Conservation (phyloP, 2,888 invertebrate species). For the Allophyes oxyacanthae region DNA sequence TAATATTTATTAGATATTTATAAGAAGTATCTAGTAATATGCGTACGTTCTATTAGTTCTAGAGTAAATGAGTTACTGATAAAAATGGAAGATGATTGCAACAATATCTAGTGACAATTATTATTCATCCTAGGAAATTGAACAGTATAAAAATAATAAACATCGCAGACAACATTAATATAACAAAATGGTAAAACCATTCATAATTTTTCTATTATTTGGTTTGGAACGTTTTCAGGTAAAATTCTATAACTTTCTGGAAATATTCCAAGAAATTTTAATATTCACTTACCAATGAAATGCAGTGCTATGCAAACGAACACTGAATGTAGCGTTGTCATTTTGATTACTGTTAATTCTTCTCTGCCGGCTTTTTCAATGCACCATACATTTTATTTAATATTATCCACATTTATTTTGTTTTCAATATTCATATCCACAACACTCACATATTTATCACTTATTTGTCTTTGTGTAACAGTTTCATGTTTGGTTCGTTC, state of each 20-base stretch:
- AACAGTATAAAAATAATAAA: too few species aligned
- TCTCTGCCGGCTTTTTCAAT: slow-evolving; percentile 52
- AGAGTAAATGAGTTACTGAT: too few species aligned
- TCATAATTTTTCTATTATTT: slow-evolving; percentile 17
- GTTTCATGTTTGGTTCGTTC: slow-evolving; percentile 41
- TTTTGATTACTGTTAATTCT: slow-evolving; percentile 69
- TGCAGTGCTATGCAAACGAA: slow-evolving; percentile 73
- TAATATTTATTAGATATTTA: too few species aligned
- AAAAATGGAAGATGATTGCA: too few species aligned
- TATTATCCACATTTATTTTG: slow-evolving; percentile 43
- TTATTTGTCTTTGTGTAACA: slow-evolving; percentile 33
- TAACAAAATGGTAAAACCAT: neutral
- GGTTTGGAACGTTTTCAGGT: slow-evolving; percentile 31
- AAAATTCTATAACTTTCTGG: slow-evolving; percentile 37
- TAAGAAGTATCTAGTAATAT: too few species aligned
- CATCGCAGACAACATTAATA: too few species aligned
- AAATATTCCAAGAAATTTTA: slow-evolving; percentile 35
- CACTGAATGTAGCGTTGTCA: slow-evolving; percentile 71
- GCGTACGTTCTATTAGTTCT: too few species aligned
- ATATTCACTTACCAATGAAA: slow-evolving; percentile 69
- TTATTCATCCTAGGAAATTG: too few species aligned
- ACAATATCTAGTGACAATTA: too few species aligned
- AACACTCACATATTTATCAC: slow-evolving; percentile 45
- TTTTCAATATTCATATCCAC: slow-evolving; percentile 30
- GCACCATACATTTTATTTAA: slow-evolving; percentile 48